phyloP scores from a whole-genome alignment of 2,113 vertebrate species.

The Tyrannus savana region DNA sequence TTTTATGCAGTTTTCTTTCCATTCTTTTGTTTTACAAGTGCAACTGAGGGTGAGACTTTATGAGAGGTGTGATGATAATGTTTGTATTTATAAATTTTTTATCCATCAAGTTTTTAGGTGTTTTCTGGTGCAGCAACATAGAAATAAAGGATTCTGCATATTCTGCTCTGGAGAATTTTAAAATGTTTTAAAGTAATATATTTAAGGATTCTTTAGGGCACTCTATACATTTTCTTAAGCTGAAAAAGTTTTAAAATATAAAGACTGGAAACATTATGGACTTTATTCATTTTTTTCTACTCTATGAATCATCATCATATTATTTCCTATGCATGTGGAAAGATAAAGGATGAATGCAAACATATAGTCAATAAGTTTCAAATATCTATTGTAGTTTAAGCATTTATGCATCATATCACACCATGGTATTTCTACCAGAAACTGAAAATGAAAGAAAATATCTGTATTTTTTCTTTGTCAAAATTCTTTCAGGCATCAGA shows the following conservation, averaged over 20 bases:
- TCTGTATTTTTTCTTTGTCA: neutral
- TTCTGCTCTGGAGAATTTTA: neutral
- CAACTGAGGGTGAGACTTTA: neutral
- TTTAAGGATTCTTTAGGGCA: neutral
- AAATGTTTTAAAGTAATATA: neutral
- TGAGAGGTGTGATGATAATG: neutral
- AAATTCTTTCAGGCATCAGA: neutral
- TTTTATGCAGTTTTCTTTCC: neutral
- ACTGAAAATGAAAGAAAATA: neutral
- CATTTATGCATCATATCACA: neutral
- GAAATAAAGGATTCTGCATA: neutral
- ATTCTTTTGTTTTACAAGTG: neutral
- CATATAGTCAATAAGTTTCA: neutral
- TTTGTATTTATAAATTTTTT: neutral
- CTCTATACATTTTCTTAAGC: neutral
- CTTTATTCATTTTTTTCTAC: neutral
- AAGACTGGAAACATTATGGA: neutral
- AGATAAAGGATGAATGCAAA: neutral
- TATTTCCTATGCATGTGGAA: neutral
- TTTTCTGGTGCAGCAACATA: neutral
- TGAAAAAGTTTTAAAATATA: neutral
- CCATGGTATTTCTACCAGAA: neutral
- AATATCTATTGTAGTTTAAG: neutral
- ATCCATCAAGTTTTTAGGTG: neutral
- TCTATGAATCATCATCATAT: neutral